Conservation (phyloP, 2,797 vertebrate species). For the Pangasius larnaudii region DNA sequence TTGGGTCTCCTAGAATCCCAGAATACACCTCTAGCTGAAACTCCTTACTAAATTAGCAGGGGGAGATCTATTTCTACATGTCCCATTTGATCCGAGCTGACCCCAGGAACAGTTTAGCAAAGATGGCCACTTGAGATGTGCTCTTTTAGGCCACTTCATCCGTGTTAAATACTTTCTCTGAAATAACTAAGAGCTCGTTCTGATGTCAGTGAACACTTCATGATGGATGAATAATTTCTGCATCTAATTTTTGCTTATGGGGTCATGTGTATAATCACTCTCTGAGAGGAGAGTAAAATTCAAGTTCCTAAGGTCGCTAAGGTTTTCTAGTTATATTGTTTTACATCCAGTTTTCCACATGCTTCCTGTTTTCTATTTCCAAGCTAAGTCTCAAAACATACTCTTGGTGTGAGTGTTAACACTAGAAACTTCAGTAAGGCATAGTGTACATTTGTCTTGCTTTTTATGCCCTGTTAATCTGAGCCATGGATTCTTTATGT, state of each 20-base stretch:
- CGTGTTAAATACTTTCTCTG: conserved; percentile 56
- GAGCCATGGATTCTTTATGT: neutral
- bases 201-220: conserved; percentile 45
- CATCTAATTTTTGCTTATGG: conserved; percentile 39
- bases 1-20: neutral
- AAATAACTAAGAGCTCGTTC: conserved; percentile 56
- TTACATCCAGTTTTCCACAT: neutral
- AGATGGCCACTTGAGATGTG: conserved; percentile 44
- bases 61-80: conserved; percentile 12
- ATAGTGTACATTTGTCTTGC: neutral
- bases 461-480: neutral
- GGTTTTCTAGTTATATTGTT: neutral
- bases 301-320: neutral
- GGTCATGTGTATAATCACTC: conserved; percentile 11
- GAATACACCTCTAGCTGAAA: conserved; percentile 7
- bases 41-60: conserved; percentile 27
- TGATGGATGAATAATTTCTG: conserved; percentile 60
- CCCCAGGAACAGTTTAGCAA: conserved; percentile 45
- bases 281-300: conserved; percentile 6
- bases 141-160: conserved; percentile 17
- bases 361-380: neutral
- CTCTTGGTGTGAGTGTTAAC: neutral
- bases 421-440: neutral
- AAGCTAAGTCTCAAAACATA: neutral
- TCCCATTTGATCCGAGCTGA: conserved; percentile 26